Conservation (phyloP, 1,140 invertebrate species). For the Panagrolaimus sp. region DNA sequence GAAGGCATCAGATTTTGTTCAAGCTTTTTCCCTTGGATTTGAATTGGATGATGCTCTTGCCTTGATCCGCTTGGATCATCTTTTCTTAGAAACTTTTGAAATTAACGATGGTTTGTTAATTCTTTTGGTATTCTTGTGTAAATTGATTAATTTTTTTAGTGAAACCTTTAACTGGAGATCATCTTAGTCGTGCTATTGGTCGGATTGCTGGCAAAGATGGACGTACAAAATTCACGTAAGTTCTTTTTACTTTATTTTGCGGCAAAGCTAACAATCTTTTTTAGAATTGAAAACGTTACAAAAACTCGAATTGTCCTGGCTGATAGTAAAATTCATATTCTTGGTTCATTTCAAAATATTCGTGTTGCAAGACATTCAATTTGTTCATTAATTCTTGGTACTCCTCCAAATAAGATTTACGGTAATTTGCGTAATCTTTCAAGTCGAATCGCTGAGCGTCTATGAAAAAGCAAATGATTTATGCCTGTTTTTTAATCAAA, state of each 20-base stretch:
- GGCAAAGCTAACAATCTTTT: too few relatives aligned
- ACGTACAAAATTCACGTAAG: slow-evolving; percentile 80
- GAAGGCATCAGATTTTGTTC: slow-evolving; percentile 95
- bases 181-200: slow-evolving; percentile 87
- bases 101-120: slow-evolving; percentile 73
- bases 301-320: slow-evolving; percentile 96
- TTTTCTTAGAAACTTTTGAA: slow-evolving; percentile 95
- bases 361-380: slow-evolving; percentile 87
- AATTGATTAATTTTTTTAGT: slow-evolving; percentile 64
- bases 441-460: slow-evolving; percentile 72
- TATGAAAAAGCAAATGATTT: slow-evolving; percentile 64
- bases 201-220: slow-evolving; percentile 93
- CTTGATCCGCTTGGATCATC: slow-evolving; percentile 84
- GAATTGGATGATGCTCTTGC: slow-evolving; percentile 94
- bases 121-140: slow-evolving; percentile 5
- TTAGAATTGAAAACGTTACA: slow-evolving; percentile 87
- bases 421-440: slow-evolving; percentile 81
- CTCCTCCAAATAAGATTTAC: slow-evolving; percentile 92
- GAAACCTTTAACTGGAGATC: slow-evolving; percentile 88
- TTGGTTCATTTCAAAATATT: slow-evolving; percentile 96
- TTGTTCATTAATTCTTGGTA: slow-evolving; percentile 90
- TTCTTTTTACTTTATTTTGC: too few relatives aligned
- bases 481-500: neutral
- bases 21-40: slow-evolving; percentile 91
- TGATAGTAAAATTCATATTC: slow-evolving; percentile 88